Evolutionary conservation across 2,888 invertebrate species (phyloP).

Genomic region (Chromoteleia sp.): DNA sequence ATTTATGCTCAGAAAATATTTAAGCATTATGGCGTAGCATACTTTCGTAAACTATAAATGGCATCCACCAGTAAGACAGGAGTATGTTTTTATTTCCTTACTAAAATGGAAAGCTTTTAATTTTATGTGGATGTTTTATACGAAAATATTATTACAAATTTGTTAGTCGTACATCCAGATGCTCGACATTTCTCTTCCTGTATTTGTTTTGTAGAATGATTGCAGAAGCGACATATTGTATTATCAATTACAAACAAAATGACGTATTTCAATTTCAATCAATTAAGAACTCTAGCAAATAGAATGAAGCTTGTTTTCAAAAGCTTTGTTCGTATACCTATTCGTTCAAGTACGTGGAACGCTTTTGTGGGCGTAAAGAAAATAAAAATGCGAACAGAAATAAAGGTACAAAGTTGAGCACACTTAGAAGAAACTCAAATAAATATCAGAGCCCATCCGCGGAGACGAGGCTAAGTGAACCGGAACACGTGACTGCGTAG

Average conservation of each 20-base stretch:
- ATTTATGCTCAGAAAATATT: too few relatives aligned
- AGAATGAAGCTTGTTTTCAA: conserved; percentile 2
- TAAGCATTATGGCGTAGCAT: too few relatives aligned
- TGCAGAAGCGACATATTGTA: neutral
- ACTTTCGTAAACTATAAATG: too few relatives aligned
- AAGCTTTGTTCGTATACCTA: conserved; percentile 15
- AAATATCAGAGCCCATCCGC: conserved; percentile 33
- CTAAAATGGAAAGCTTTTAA: too few relatives aligned
- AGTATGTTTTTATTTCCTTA: too few relatives aligned
- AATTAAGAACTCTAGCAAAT: conserved; percentile 23
- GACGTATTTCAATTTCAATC: conserved; percentile 1
- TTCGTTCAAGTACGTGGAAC: conserved; percentile 11
- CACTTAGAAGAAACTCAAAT: conserved; percentile 50
- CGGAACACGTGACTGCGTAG: conserved; percentile 40
- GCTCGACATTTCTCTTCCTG: neutral
- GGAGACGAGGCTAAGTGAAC: conserved; percentile 37
- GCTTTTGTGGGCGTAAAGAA: conserved; percentile 26
- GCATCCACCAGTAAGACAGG: too few relatives aligned
- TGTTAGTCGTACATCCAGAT: neutral
- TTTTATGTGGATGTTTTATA: too few relatives aligned
- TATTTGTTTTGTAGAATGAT: conserved; percentile 1
- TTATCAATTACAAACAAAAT: conserved; percentile 3
- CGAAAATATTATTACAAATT: neutral
- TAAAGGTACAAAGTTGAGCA: conserved; percentile 39
- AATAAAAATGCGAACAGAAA: conserved; percentile 45